Base-by-base conservation (phyloP, 2,888 invertebrate genomes). In the Dicyrtomina minuta region DNA sequence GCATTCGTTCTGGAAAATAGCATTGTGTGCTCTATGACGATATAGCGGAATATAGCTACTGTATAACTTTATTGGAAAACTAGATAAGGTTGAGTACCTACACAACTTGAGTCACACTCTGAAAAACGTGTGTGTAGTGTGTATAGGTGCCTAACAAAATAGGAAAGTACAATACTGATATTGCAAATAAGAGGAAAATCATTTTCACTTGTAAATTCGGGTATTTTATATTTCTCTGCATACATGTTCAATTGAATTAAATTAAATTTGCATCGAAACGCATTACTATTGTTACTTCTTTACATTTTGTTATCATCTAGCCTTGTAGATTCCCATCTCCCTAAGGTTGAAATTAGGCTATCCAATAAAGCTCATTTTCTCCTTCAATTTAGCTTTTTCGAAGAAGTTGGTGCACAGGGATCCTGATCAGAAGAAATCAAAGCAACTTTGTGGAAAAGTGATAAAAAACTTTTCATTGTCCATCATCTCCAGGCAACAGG, bases 391-490 rank as follows among this genome's bases (percentile, higher is more conserved):
- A 17, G 33, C 33, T 33, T 33, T 33, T 33, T n/a, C 33, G 33
- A 5, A 33, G 1, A 39, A 58, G 41, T 58, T 10, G 8, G 10
- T 39, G n/a, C 5, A 56, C 24, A 55, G 22, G 39, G 13, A 58
- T 22, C 13, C 17, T 20, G 39, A 58, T 41, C 20, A 20, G 17
- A 33, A 3, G 26, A 39, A 27, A 26, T 55, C 27, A 49, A 26
- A 49, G 6, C 17, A 65, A 27, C 64, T 53, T 39, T 65, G 39
- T 55, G 44, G 55, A 46, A n/a, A 43, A 55, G 43, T 65, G 65
- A 65, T 62, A 33, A 44, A 55, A 65, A 65, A 65, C 65, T 65
- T 65, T 56, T 65, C 65, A 65, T 65, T 65, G 65, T 65, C 65
- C 55, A 55, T 65, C 65, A 65, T 65, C 65, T 65, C 65, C 55